These are phyloP conservation scores for Acropora tenuis DNA, from an alignment of 64 coral and sea anemone species.

Conservation along the genomic window DNA sequence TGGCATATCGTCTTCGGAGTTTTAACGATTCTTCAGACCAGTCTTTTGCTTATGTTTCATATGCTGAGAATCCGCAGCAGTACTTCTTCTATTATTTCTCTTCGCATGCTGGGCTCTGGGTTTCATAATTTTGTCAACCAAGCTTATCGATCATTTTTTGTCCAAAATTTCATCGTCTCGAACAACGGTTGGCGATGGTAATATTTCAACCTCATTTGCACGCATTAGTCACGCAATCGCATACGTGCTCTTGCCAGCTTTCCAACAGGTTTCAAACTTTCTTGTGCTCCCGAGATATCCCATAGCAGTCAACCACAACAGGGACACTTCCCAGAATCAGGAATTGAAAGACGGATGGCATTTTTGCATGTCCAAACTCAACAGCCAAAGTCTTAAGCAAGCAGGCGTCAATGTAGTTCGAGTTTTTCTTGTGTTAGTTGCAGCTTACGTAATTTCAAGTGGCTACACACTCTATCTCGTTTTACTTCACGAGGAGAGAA, in stretches of 20 bases:
- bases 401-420: background rate
- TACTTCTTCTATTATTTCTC: background rate
- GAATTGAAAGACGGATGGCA: background rate
- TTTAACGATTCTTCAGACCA: background rate
- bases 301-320: background rate
- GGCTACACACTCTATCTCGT: background rate
- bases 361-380: background rate
- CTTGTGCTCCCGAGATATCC: background rate
- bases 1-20: slow-evolving; percentile 24
- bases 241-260: background rate
- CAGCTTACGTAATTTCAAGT: slow-evolving; percentile 24
- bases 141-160: background rate
- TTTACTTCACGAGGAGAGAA: background rate
- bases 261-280: background rate
- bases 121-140: background rate
- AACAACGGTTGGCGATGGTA: background rate
- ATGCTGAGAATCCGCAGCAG: background rate
- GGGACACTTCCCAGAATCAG: background rate
- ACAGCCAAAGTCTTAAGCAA: background rate
- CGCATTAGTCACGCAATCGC: background rate
- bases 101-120: background rate
- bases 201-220: background rate
- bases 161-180: background rate
- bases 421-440: background rate
- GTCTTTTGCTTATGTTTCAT: background rate